Percentiles rank a stretch among this genome's conserved stretches.
Evolutionary conservation across 1,140 invertebrate genomes (phyloP).

Genomic region (Carposina sasakii): DNA sequence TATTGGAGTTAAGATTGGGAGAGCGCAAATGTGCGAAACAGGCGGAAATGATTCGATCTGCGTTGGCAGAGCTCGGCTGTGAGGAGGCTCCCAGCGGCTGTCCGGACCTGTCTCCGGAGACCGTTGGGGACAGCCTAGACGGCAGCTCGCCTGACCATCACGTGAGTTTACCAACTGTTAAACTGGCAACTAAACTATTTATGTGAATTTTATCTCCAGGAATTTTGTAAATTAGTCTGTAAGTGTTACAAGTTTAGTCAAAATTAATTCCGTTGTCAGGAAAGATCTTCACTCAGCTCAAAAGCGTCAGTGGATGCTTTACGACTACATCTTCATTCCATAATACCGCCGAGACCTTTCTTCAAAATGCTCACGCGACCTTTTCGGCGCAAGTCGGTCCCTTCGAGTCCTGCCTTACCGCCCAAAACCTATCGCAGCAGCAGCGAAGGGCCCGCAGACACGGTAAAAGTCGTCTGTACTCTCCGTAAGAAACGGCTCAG

Average conservation of each 20-base stretch:
- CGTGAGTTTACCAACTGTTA: slow-evolving; percentile 33
- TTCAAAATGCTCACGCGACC: slow-evolving; percentile 76
- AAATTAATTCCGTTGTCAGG: slow-evolving; percentile 42
- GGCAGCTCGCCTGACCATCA: slow-evolving; percentile 62
- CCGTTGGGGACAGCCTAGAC: slow-evolving; percentile 57
- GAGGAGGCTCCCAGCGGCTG: slow-evolving; percentile 90
- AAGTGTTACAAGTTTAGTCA: slow-evolving; percentile 4
- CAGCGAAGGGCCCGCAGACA: slow-evolving; percentile 66
- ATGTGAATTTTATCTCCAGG: too few relatives aligned
- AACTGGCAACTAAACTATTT: too few relatives aligned
- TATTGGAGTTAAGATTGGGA: slow-evolving; percentile 78
- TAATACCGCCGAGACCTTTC: slow-evolving; percentile 67
- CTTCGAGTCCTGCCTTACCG: slow-evolving; percentile 75
- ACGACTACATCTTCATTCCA: slow-evolving; percentile 63
- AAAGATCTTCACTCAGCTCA: slow-evolving; percentile 54
- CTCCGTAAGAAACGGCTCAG: slow-evolving; percentile 47
- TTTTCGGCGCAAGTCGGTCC: slow-evolving; percentile 78
- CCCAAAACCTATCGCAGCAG: slow-evolving; percentile 68
- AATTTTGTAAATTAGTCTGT: too few relatives aligned
- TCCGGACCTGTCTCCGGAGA: slow-evolving; percentile 74
- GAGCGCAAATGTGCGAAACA: slow-evolving; percentile 87
- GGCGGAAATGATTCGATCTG: slow-evolving; percentile 85
- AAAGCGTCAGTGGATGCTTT: slow-evolving; percentile 62
- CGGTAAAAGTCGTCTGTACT: slow-evolving; percentile 50
- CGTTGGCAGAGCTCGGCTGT: slow-evolving; percentile 88